A percentile compares a stretch with the other conserved stretches of the same genome.
These are phyloP conservation scores for Dipus sagitta DNA, from an alignment of 2,797 vertebrate genomes.

Conservation along the genomic window DNA sequence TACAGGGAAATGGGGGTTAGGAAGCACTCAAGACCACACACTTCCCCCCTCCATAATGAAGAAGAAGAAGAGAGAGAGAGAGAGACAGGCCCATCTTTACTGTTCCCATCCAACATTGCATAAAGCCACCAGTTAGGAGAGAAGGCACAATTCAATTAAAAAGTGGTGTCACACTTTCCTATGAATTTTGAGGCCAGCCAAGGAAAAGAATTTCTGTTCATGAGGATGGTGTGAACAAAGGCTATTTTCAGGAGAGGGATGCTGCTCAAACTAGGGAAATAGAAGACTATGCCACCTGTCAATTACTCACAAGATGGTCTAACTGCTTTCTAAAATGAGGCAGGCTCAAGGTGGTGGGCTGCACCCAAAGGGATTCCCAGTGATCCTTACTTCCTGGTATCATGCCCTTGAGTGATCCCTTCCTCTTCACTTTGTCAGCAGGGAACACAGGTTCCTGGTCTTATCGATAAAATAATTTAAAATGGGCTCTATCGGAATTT, in stretches of 20 bases:
- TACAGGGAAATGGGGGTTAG: not conserved
- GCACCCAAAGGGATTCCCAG: not conserved
- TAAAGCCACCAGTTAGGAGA: not conserved
- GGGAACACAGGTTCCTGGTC: not conserved
- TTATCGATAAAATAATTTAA: not conserved
- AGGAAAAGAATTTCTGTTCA: slow-evolving; percentile 57
- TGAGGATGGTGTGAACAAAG: slow-evolving; percentile 66
- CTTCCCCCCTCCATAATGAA: not conserved
- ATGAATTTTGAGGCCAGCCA: slow-evolving; percentile 47
- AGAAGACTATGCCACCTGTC: slow-evolving; percentile 43
- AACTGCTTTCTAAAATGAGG: slow-evolving; percentile 32
- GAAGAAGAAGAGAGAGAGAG: too few relatives aligned
- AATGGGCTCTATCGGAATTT: not conserved
- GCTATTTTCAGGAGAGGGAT: slow-evolving; percentile 64
- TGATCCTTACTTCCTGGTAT: not conserved
- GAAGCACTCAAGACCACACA: not conserved
- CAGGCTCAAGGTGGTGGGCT: not conserved
- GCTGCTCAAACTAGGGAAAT: slow-evolving; percentile 40
- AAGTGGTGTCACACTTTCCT: slow-evolving; percentile 54
- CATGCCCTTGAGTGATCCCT: not conserved
- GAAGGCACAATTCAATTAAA: slow-evolving; percentile 29
- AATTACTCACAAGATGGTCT: slow-evolving; percentile 63
- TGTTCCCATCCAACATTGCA: not conserved
- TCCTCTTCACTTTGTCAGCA: not conserved
- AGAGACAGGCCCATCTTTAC: not conserved